Percentiles rank a stretch among this genome's conserved stretches.
These are phyloP conservation scores for Lithophane socia DNA, from an alignment of 2,888 invertebrate genomes.

Conservation along the genomic window DNA sequence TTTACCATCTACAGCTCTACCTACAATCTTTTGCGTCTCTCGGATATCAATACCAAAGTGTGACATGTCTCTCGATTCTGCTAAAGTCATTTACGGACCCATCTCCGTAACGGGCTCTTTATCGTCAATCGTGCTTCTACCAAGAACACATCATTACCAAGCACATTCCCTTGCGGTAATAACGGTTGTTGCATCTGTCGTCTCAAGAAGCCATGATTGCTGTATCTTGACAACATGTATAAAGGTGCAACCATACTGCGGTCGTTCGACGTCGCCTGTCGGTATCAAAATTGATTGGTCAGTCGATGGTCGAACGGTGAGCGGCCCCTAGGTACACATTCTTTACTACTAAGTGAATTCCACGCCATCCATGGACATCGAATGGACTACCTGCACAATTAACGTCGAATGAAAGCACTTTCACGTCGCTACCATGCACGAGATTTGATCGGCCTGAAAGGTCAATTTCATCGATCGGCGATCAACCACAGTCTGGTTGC, in stretches of 20 bases:
- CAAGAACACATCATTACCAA: conserved; percentile 57
- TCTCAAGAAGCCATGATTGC: conserved; percentile 36
- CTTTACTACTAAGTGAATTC: neutral
- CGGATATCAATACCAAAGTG: neutral
- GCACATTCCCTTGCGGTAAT: conserved; percentile 55
- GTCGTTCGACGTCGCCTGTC: neutral
- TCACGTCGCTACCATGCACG: neutral
- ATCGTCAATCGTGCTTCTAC: conserved; percentile 53
- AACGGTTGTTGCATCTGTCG: conserved; percentile 50
- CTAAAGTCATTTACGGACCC: conserved; percentile 29
- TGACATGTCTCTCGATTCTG: neutral
- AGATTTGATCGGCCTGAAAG: neutral
- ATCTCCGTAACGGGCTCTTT: conserved; percentile 52
- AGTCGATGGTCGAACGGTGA: neutral
- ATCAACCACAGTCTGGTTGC: neutral
- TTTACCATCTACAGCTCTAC: neutral
- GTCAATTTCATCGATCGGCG: neutral
- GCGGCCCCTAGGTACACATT: neutral
- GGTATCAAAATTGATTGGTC: neutral
- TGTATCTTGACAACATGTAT: conserved; percentile 30
- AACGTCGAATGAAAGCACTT: neutral
- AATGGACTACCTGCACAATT: neutral
- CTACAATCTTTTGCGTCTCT: neutral
- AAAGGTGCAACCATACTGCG: conserved; percentile 18
- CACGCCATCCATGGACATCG: neutral